Evolutionary conservation across 1,140 invertebrate species (phyloP), one percentile per base, ranked within the genome.

Genomic region (Drosophila mauritiana): DNA sequence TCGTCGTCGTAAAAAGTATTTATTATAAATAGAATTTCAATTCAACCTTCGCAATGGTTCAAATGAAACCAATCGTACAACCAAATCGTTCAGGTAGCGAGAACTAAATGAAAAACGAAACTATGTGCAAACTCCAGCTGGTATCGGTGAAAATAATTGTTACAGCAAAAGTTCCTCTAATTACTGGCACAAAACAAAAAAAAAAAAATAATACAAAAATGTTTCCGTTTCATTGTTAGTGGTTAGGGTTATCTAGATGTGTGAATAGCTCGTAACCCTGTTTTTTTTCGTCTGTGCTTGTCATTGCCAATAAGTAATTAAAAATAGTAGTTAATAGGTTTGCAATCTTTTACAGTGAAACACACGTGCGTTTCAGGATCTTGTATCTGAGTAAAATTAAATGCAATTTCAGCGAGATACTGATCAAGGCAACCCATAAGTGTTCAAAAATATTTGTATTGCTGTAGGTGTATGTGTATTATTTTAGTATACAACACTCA

Each of bases 151-250:
- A 61, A 61, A 64, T 61, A 62, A 62, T 37, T 61, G 56, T 64
- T 62, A 64, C 42, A 64, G 55, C 36, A 36, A 68, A 67, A 70
- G 37, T 69, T 70, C 36, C 20, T 54, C 36, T 48, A 70, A 70
- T 70, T 70, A 25, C 17, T 22, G 0, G n/a, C 8, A 25, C 3
- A 40, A 39, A 15, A 36, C 36, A 48, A 31, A 45, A 31, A 39
- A 15, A 4, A 11, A 17, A 20, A 36, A 31, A 61, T 12, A 46
- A 45, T n/a, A 12, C 45, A 8, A 45, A 55, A 3, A 56, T 55
- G 68, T 55, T 40, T 70, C 67, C 67, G 67, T 70, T 69, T 40
- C 64, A 69, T 56, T 70, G 67, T 69, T 15, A 17, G 6, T 48
- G 40, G 11, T 25, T 51, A 12, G 46, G 8, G 45, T 22, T 69